Percentiles rank a stretch among this genome's conserved stretches.
phyloP scores from a whole-genome alignment of 2,888 invertebrate genomes.

The Quadriops clusia region DNA sequence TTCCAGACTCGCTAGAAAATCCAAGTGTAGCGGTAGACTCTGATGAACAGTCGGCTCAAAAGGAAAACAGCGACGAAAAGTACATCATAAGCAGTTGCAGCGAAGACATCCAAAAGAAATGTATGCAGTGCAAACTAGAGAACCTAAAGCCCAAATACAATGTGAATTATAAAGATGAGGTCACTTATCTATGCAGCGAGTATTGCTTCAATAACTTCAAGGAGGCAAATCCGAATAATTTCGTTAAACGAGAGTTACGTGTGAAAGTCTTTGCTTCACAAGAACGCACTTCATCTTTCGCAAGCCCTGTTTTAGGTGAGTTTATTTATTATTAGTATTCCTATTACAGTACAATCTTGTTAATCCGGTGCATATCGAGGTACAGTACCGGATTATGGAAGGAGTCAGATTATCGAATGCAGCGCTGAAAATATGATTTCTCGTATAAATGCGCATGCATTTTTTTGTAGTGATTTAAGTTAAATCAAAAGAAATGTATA shows the following conservation, averaged over 20 bases:
- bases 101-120: slow-evolving; percentile 7
- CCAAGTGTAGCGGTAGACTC: too few relatives aligned
- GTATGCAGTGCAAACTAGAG: slow-evolving; percentile 19
- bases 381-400: too few relatives aligned
- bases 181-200: slow-evolving; percentile 43
- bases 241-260: slow-evolving; percentile 30
- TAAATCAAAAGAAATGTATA: too few relatives aligned
- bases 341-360: too few relatives aligned
- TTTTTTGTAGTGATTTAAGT: too few relatives aligned
- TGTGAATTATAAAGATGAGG: slow-evolving; percentile 37
- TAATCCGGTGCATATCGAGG: too few relatives aligned
- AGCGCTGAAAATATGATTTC: too few relatives aligned
- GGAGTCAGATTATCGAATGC: too few relatives aligned
- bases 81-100: slow-evolving; percentile 18
- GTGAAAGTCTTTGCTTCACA: slow-evolving; percentile 23
- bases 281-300: slow-evolving; percentile 4
- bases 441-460: too few relatives aligned
- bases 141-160: slow-evolving; percentile 25
- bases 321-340: too few relatives aligned
- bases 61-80: slow-evolving; percentile 26
- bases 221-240: slow-evolving; percentile 33
- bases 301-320: too few relatives aligned
- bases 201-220: slow-evolving; percentile 43
- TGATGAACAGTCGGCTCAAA: slow-evolving; percentile 3
- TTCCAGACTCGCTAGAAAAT: too few relatives aligned